A percentile compares a stretch with the other conserved stretches of the same genome.
Conservation (phyloP, 1,140 invertebrate genomes). For the Drosophila nasuta region DNA sequence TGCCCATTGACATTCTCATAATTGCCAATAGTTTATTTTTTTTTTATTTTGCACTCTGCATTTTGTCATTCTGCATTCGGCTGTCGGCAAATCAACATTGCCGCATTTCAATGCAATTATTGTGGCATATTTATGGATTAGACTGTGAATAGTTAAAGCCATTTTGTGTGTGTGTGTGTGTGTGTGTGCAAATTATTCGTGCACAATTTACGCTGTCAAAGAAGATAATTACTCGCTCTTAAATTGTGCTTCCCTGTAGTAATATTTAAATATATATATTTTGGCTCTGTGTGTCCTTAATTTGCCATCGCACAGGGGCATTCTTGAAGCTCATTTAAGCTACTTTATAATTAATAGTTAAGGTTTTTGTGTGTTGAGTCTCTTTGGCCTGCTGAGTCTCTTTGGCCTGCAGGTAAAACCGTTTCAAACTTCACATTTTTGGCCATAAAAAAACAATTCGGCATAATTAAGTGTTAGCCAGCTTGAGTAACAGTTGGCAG, state of each 20-base stretch:
- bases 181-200: too few relatives aligned
- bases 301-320: constrained; percentile 10
- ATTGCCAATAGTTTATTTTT: too few relatives aligned
- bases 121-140: too few relatives aligned
- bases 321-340: constrained; percentile 10
- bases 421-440: constrained; percentile 4
- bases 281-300: not conserved
- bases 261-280: not conserved
- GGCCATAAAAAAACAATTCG: constrained; percentile 38
- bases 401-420: constrained; percentile 18
- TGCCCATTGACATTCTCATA: not conserved
- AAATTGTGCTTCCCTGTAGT: too few relatives aligned
- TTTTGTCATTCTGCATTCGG: too few relatives aligned
- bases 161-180: too few relatives aligned
- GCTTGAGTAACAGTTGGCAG: constrained; percentile 31
- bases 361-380: constrained; percentile 11
- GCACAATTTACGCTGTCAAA: too few relatives aligned
- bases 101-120: too few relatives aligned
- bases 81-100: constrained; percentile 2
- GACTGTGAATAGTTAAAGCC: too few relatives aligned
- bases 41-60: not conserved
- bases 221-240: too few relatives aligned
- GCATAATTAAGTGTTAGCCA: constrained; percentile 47
- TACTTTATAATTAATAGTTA: constrained; percentile 43
- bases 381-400: not conserved